phyloP scores from a whole-genome alignment of 1,140 invertebrate genomes.

The Episyrphus balteatus region DNA sequence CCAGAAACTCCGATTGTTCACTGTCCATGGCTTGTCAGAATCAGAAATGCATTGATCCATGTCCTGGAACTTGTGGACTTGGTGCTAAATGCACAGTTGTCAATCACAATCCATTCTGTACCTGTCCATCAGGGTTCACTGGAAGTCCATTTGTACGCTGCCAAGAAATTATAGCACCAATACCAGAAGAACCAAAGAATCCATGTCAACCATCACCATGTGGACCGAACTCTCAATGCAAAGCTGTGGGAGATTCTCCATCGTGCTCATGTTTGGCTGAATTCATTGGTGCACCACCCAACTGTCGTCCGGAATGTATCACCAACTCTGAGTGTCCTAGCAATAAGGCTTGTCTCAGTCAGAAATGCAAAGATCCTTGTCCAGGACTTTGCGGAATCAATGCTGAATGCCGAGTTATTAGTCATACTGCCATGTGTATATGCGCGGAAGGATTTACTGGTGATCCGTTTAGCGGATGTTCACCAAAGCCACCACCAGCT shows the following conservation, averaged over 20 bases:
- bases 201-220: conserved; percentile 64
- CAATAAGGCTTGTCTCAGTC: conserved; percentile 26
- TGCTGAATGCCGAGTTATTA: conserved; percentile 25
- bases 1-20: conserved; percentile 69
- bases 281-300: conserved; percentile 64
- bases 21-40: conserved; percentile 67
- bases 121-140: conserved; percentile 62
- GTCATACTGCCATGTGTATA: conserved; percentile 34
- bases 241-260: conserved; percentile 47
- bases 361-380: conserved; percentile 70
- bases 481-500: conserved; percentile 46
- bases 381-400: conserved; percentile 47
- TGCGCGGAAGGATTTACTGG: conserved; percentile 43
- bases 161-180: conserved; percentile 18
- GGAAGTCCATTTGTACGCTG: conserved; percentile 76
- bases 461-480: conserved; percentile 44
- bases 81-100: conserved; percentile 68
- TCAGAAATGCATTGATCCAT: conserved; percentile 59
- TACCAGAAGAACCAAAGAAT: conserved; percentile 32
- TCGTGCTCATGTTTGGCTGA: conserved; percentile 58
- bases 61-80: conserved; percentile 59
- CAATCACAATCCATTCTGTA: conserved; percentile 70
- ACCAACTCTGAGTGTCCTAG: conserved; percentile 68
- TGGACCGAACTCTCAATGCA: conserved; percentile 60
- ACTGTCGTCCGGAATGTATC: conserved; percentile 69